phyloP scores from a whole-genome alignment of 2,888 invertebrate species.

The Dolichopus griseipennis region DNA sequence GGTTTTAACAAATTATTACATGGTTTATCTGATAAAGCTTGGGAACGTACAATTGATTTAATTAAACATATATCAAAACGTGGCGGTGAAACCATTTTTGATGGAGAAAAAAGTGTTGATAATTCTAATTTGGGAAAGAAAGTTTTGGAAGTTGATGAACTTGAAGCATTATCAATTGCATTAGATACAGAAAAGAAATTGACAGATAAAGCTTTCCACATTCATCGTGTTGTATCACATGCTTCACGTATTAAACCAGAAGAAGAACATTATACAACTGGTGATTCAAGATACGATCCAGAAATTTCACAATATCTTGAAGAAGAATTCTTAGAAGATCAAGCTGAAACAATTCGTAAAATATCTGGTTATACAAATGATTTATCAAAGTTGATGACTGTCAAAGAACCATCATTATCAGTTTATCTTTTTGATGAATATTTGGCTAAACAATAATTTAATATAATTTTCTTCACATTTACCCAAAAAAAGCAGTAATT shows the following conservation, averaged over 20 bases:
- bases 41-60: conserved; percentile 64
- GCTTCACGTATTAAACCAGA: conserved; percentile 43
- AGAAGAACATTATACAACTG: conserved; percentile 11
- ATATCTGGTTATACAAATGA: conserved; percentile 67
- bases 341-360: conserved; percentile 57
- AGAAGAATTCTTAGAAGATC: conserved; percentile 63
- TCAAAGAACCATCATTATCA: conserved; percentile 53
- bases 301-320: conserved; percentile 68
- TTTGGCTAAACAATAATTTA: conserved; percentile 38
- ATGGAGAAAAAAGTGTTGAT: conserved; percentile 25
- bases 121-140: not conserved
- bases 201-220: conserved; percentile 55
- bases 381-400: conserved; percentile 54
- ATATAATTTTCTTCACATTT: no score
- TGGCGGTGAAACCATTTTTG: conserved; percentile 54
- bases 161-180: conserved; percentile 63
- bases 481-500: no score
- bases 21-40: conserved; percentile 63
- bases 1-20: conserved; percentile 69
- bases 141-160: conserved; percentile 47
- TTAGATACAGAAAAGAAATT: conserved; percentile 67
- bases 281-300: conserved; percentile 50
- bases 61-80: conserved; percentile 69
- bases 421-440: conserved; percentile 68
- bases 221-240: conserved; percentile 55